These are phyloP conservation scores for Leucania comma DNA, from an alignment of 2,888 invertebrate genomes.

Conservation along the genomic window DNA sequence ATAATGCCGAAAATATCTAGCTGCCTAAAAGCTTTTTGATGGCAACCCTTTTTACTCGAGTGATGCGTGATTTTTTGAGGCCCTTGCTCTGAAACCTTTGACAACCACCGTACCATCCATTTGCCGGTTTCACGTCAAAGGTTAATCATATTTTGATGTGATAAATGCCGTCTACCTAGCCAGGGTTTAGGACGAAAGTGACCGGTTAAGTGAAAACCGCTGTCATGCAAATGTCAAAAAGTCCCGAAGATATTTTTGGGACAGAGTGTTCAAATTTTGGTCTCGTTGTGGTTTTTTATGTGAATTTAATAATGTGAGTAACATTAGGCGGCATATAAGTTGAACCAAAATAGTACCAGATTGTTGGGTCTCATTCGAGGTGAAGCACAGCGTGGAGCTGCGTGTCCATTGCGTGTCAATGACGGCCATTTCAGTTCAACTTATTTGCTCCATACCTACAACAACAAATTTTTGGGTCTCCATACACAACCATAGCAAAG, in stretches of 20 bases:
- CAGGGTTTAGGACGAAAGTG: constrained; percentile 40
- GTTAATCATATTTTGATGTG: constrained; percentile 58
- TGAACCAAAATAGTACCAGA: too few relatives aligned
- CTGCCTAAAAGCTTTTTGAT: constrained; percentile 63
- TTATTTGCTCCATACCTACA: too few relatives aligned
- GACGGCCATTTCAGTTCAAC: too few relatives aligned
- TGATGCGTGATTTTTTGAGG: constrained; percentile 50
- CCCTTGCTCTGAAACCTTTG: constrained; percentile 51
- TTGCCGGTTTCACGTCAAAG: constrained; percentile 45
- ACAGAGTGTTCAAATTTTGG: background rate
- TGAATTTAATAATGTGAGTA: constrained; percentile 7
- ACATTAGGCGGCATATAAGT: too few relatives aligned
- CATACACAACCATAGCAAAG: too few relatives aligned
- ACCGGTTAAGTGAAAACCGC: constrained; percentile 56
- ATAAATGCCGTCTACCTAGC: constrained; percentile 54
- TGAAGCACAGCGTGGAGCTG: too few relatives aligned
- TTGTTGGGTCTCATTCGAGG: too few relatives aligned
- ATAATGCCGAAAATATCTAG: constrained; percentile 43
- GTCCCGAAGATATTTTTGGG: constrained; percentile 39
- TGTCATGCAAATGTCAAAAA: constrained; percentile 60
- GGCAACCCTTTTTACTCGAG: constrained; percentile 44
- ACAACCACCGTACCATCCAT: constrained; percentile 51
- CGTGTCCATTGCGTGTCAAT: too few relatives aligned
- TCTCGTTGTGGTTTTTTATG: constrained; percentile 8
- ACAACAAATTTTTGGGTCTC: too few relatives aligned